Percentiles rank a stretch among this genome's conserved stretches.
Evolutionary conservation across 2,797 vertebrate genomes (phyloP).

Genomic region (Anableps anableps): DNA sequence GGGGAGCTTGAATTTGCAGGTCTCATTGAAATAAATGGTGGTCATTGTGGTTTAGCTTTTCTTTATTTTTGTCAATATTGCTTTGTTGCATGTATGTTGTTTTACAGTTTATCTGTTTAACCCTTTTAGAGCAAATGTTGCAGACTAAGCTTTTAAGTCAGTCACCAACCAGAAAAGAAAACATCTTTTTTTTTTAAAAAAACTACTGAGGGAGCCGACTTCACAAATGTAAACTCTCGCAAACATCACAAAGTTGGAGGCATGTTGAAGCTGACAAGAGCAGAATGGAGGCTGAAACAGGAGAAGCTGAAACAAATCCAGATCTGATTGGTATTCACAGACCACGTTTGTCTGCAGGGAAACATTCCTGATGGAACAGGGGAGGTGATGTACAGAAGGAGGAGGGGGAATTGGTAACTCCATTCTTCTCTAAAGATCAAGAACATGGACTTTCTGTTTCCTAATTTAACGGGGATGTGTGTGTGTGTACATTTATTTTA

Average conservation of each 20-base stretch:
- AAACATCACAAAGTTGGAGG: not conserved
- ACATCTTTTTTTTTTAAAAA: not conserved
- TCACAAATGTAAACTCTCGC: not conserved
- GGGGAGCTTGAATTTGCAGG: not conserved
- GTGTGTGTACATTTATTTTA: not conserved
- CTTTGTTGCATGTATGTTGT: not conserved
- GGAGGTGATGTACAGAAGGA: not conserved
- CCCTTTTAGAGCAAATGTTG: not conserved
- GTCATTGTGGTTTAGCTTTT: not conserved
- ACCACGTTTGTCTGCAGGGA: conserved; percentile 40
- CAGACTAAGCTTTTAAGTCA: not conserved
- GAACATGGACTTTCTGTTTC: not conserved
- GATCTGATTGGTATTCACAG: conserved; percentile 69
- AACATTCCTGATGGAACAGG: conserved; percentile 51
- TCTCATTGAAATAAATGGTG: not conserved
- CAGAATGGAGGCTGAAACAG: conserved; percentile 41
- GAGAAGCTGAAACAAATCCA: conserved; percentile 57
- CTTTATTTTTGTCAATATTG: not conserved
- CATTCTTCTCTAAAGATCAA: conserved; percentile 16
- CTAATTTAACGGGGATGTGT: not conserved
- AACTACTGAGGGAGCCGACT: not conserved
- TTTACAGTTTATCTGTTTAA: not conserved
- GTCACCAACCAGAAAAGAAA: not conserved
- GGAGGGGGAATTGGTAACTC: conserved; percentile 5
- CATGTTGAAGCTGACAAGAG: conserved; percentile 5